Conservation (phyloP, 2,113 vertebrate species). For the Eulacestoma nigropectus region DNA sequence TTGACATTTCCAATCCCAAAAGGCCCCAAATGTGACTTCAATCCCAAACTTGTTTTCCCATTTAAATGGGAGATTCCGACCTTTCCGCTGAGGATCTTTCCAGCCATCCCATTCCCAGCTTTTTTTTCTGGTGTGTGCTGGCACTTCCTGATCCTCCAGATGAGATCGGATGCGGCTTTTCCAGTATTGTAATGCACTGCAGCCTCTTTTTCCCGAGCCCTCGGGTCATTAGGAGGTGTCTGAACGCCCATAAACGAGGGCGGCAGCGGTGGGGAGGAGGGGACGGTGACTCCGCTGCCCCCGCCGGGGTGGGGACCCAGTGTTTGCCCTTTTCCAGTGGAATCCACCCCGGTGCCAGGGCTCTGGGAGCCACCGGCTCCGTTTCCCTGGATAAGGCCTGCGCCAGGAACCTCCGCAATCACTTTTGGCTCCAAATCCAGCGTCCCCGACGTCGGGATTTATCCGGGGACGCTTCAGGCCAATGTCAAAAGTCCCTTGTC, state of each 20-base stretch:
- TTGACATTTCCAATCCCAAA: background rate
- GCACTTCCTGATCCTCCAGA: conserved; percentile 55
- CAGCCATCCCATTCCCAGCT: conserved; percentile 37
- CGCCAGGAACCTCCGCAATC: background rate
- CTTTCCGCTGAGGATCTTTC: conserved; percentile 50
- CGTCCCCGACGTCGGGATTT: background rate
- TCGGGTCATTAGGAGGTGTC: background rate
- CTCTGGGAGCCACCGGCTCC: rapidly evolving
- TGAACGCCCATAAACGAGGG: rapidly evolving
- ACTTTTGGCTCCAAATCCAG: background rate
- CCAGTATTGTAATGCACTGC: background rate
- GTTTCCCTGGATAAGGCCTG: background rate
- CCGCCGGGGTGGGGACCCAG: rapidly evolving
- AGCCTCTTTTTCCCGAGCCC: background rate
- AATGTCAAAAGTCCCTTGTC: background rate
- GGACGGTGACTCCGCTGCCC: rapidly evolving
- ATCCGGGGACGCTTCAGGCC: background rate
- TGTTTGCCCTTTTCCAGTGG: background rate
- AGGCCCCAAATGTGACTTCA: background rate
- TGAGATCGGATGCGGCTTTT: conserved; percentile 29
- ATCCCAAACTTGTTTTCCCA: background rate
- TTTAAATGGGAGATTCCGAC: conserved; percentile 66
- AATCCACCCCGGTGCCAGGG: background rate
- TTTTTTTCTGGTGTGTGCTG: background rate
- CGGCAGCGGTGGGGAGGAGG: background rate